phyloP scores from a whole-genome alignment of 2,797 vertebrate genomes.

The Clarias platycephalus region DNA sequence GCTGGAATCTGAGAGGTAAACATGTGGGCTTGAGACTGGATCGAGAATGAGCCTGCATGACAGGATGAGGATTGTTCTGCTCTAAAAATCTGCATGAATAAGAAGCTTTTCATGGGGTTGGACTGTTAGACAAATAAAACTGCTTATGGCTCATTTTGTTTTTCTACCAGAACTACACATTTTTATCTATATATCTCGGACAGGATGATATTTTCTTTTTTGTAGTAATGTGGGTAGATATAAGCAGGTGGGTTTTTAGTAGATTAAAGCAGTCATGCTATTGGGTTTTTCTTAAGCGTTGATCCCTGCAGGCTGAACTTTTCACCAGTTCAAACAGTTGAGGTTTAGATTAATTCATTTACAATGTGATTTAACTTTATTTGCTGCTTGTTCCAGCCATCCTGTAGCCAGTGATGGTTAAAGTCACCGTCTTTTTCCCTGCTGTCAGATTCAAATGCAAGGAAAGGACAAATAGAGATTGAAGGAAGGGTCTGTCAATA shows the following conservation, averaged over 20 bases:
- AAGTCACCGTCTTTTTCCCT: no score
- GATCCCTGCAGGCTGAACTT: background rate
- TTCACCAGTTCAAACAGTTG: background rate
- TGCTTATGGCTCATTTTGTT: background rate
- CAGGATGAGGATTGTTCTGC: slow-evolving; percentile 23
- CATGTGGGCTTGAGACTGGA: slow-evolving; percentile 24
- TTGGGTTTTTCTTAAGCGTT: background rate
- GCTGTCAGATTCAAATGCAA: background rate
- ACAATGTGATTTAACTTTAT: background rate
- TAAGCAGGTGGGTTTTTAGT: background rate
- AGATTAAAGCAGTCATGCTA: background rate
- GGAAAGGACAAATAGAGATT: background rate
- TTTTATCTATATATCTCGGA: background rate
- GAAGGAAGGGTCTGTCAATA: background rate
- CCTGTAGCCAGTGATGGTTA: background rate
- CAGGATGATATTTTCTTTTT: background rate
- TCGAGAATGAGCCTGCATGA: slow-evolving; percentile 15
- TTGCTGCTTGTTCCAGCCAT: background rate
- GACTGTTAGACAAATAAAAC: background rate
- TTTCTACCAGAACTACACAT: background rate
- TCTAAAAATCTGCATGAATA: slow-evolving; percentile 22
- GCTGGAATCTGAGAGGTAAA: slow-evolving; percentile 25
- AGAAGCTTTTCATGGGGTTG: background rate
- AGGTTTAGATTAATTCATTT: background rate
- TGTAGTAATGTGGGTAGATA: background rate